phyloP scores from a whole-genome alignment of 2,113 vertebrate genomes.

The Pantherophis guttatus region DNA sequence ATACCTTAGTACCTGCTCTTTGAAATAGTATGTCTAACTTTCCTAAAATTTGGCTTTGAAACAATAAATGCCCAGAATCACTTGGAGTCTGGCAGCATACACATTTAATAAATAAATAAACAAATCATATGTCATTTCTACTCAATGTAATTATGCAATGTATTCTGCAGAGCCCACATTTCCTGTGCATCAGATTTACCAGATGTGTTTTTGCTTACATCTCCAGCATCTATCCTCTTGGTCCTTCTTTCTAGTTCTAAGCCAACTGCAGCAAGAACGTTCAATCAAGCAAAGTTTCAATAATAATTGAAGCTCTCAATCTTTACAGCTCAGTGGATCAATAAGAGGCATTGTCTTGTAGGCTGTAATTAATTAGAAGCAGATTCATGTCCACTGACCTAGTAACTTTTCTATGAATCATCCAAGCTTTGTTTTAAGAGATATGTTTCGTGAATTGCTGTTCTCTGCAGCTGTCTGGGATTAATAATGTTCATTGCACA shows the following conservation, averaged over 20 bases:
- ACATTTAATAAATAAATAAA: background rate
- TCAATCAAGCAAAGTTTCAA: constrained; percentile 4
- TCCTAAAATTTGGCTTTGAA: background rate
- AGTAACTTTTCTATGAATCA: background rate
- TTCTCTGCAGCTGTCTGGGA: background rate
- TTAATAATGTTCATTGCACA: background rate
- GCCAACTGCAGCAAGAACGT: background rate
- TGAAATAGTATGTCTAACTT: background rate
- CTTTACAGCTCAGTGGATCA: background rate
- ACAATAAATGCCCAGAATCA: background rate
- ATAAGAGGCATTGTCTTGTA: constrained; percentile 1
- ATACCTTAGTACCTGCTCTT: background rate
- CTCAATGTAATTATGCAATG: background rate
- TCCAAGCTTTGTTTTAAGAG: background rate
- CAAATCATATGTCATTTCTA: background rate
- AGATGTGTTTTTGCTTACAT: background rate
- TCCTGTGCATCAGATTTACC: background rate
- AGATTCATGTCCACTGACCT: background rate
- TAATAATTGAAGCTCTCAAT: constrained; percentile 41
- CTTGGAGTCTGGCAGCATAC: background rate
- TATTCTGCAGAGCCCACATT: fast-evolving
- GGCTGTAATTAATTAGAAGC: constrained; percentile 41
- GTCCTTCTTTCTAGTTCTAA: constrained; percentile 7
- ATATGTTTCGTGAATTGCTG: background rate
- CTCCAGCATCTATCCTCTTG: background rate